These are phyloP conservation scores for Piliocolobus tephrosceles DNA, from an alignment of 2,113 vertebrate species.

Conservation along the genomic window DNA sequence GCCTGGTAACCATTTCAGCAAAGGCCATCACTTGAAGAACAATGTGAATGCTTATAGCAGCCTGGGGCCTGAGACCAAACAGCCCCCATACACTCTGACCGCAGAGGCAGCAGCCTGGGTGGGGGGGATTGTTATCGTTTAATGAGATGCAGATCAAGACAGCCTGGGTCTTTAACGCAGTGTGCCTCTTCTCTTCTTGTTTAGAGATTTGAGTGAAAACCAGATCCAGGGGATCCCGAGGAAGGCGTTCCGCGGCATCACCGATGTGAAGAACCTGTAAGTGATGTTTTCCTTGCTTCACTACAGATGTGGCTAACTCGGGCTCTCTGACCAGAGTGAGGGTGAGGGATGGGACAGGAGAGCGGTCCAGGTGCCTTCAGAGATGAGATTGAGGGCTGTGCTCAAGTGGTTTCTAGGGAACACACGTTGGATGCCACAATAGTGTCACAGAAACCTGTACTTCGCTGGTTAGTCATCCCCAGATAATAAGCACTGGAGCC, in stretches of 20 bases:
- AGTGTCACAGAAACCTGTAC: background rate
- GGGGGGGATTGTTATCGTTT: constrained; percentile 62
- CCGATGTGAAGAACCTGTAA: constrained; percentile 98
- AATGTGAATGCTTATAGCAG: constrained; percentile 55
- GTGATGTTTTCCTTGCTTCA: constrained; percentile 78
- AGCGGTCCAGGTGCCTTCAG: background rate
- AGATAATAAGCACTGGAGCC: fast-evolving
- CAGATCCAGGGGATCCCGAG: constrained; percentile 98
- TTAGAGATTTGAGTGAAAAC: constrained; percentile 98
- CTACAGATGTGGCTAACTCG: background rate
- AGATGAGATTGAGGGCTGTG: background rate
- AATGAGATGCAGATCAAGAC: constrained; percentile 69
- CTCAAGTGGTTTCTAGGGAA: background rate
- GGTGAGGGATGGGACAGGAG: background rate
- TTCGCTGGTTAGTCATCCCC: background rate
- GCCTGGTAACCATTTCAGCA: constrained; percentile 65
- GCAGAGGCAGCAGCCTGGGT: constrained; percentile 12
- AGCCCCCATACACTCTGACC: constrained; percentile 56
- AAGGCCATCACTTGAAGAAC: constrained; percentile 52
- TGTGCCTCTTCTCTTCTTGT: constrained; percentile 72
- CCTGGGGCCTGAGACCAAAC: constrained; percentile 29
- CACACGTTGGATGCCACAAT: background rate
- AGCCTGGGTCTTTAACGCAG: constrained; percentile 61
- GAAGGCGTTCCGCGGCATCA: constrained; percentile 98
- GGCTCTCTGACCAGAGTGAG: background rate